A percentile compares a stretch with the other conserved stretches of the same genome.
phyloP scores from a whole-genome alignment of 2,113 vertebrate species.

The Psettodes erumei region DNA sequence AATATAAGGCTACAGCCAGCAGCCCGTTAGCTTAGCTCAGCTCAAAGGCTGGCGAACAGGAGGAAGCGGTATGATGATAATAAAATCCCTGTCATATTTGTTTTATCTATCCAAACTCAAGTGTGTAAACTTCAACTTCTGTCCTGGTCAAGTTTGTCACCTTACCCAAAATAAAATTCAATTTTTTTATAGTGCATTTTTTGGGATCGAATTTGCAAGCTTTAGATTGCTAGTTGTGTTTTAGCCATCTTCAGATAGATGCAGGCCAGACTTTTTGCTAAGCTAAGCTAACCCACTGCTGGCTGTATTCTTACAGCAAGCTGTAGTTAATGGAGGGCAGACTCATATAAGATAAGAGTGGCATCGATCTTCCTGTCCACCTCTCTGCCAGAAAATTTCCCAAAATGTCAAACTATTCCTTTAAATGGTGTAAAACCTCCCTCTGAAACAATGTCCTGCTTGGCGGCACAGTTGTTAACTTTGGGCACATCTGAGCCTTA shows the following conservation, averaged over 20 bases:
- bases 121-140: background rate
- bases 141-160: no score
- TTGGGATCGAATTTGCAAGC: background rate
- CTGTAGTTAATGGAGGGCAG: background rate
- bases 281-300: background rate
- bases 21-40: background rate
- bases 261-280: background rate
- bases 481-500: conserved; percentile 32
- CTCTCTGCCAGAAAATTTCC: background rate
- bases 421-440: conserved; percentile 24
- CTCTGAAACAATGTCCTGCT: conserved; percentile 17
- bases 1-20: background rate
- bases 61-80: background rate
- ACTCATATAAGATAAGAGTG: background rate
- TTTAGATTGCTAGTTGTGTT: no score
- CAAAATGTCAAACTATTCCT: conserved; percentile 18
- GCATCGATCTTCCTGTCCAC: background rate
- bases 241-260: background rate
- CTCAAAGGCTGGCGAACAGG: background rate
- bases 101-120: background rate
- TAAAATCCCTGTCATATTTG: background rate
- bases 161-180: no score
- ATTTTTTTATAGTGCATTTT: no score
- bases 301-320: no score
- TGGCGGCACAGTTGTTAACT: conserved; percentile 30